Evolutionary conservation across 2,797 vertebrate genomes (phyloP), one percentile per base, ranked within the genome.

Genomic region (Pseudopleuronectes americanus): DNA sequence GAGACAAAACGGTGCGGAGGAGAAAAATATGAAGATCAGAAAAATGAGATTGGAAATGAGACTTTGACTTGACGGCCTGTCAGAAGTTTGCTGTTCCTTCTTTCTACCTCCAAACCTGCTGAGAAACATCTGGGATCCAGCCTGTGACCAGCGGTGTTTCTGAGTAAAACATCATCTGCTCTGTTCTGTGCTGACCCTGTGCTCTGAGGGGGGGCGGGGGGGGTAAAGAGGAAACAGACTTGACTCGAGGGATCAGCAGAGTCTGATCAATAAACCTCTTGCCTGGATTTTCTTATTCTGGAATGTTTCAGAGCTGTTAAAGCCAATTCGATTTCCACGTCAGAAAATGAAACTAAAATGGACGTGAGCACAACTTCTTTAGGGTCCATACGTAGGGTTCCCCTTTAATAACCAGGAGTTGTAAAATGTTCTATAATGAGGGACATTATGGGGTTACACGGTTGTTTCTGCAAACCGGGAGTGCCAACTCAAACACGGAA

Each of bases 401-500:
- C 17, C 2, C 36, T 38, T 38, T 60, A 69, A 74, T 38, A 66
- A 38, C 22, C 61, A 62, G 2, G 33, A 36, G 62, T 31, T 61
- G 43, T 77, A 67, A 81, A 71, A 64, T 43, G 55, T 47, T 60
- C 54, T 48, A 14, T 21, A 53, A 57, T 63, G 57, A 53, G 43
- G 33, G 24, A 74, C 51, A 49, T 64, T n/a, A 55, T 55, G 38
- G 14, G 45, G 47, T 52, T 71, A 51, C 45, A 62, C 1, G 19
- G 48, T 66, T 68, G 69, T 71, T 77, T 58, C 61, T 68, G 22
- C 16, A 74, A 48, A 48, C 26, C 17, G 17, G 12, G 16, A 70
- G 75, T 54, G 77, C 86, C 85, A 87, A 84, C 60, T 69, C 48
- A 86, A 87, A 89, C 62, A 87, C 43, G 8, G 23, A 83, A 83